Base-by-base conservation (phyloP, 1,140 invertebrate genomes). In the Brachionus manjavacas region DNA sequence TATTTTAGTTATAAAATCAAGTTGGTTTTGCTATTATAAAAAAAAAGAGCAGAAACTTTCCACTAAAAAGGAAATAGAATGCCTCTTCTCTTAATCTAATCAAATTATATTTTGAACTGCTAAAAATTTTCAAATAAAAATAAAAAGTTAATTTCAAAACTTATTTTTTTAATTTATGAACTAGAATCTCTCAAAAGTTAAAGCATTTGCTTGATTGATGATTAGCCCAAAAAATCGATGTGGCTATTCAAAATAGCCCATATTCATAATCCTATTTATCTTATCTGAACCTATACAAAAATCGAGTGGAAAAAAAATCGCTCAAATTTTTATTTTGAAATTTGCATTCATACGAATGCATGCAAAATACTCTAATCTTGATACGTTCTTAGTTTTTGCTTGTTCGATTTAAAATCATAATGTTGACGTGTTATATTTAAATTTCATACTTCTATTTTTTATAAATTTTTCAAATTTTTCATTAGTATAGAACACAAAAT, bases 391-490 rank as follows among this genome's bases (percentile, higher is more conserved):
- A 68, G 66, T 68, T 68, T 31, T 68, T 31, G 25, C 31, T 68
- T 68, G 66, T 68, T 68, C 66, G 14, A 68, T 72, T 72, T 9
- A 41, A 72, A 72, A 76, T 76, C 46, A 76, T 76, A 76, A 76
- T 76, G 72, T 76, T 76, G 72, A 76, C 72, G 72, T 76, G 72
- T 76, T 76, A 76, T 76, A 49, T 76, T 49, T 23, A 76, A 76
- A 76, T 60, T 60, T 52, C 46, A 52, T 52, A 52, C 46, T 52
- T 60, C 52, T 60, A 76, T 49, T 49, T 28, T 49, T 52, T 49
- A 49, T 1, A 35, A 46, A 25, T 76, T 76, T 76, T 76, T 76
- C 23, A 76, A 76, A 49, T 49, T 52, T 76, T 76, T 76, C 16
- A 28, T 76, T 49, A 35, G 41, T 43, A 23, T 41, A 41, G 7